Base-by-base conservation (phyloP, 2,113 vertebrate genomes). In the Marmota monax region DNA sequence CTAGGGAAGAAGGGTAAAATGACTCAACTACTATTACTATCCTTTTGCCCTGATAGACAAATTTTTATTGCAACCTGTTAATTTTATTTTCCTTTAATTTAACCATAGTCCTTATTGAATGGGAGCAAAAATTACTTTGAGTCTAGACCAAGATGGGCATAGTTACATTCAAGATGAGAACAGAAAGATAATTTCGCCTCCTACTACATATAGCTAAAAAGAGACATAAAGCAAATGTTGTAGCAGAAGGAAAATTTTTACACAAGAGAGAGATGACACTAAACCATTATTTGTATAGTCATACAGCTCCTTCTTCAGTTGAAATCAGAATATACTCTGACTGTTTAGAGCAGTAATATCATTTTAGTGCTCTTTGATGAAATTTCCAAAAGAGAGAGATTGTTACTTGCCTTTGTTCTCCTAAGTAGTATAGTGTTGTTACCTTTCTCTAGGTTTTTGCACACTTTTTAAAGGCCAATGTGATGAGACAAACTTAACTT, bases 41-140 rank as follows among this genome's bases (percentile, higher is more conserved):
- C 29, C 25, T 74, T 70, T 96, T 80, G 1, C 23, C 42, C 12
- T 84, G 37, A 92, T 37, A 93, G 23, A 92, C 90, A 83, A 91
- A 27, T 63, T 84, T n/a, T 72, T 80, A 7, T 86, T 51, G 8
- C 34, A 69, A 56, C 63, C 17, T 73, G 8, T 88, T 69, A 25
- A 58, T 90, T 73, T 82, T 93, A 10, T 88, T 92, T 20, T 92
- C 94, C 77, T 90, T 7, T 58, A 61, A 85, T 83, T 63, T 83
- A 95, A 2, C 37, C 48, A 22, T 58, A 58, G 18, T 56, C 14
- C 39, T 92, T 84, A 69, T 45, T 96, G 25, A n/a, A 32, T 80
- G 22, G 83, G 32, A 83, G 6, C 39, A 78, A 88, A 51, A 63
- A n/a, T 79, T 82, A 51, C 58, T 32, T 0, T 12, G 48, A 88